phyloP scores from a whole-genome alignment of 2,113 vertebrate genomes.

The Petaurus breviceps region DNA sequence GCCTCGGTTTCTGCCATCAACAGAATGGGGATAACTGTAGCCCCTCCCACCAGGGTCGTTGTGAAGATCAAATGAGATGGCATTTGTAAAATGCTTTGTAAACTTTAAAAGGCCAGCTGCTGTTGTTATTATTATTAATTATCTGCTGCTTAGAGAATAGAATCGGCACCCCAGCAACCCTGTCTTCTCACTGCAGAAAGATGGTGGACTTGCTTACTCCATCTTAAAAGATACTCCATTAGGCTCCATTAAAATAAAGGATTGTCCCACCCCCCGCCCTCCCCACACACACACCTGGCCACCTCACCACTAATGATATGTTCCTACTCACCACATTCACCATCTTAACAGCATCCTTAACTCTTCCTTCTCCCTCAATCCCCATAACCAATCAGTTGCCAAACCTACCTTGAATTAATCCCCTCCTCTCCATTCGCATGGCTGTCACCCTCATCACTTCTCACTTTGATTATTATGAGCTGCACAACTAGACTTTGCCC shows the following conservation, averaged over 20 bases:
- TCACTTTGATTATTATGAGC: neutral
- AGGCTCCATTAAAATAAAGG: neutral
- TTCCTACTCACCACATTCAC: neutral
- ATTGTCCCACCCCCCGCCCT: no score
- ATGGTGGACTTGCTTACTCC: neutral
- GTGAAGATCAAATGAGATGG: neutral
- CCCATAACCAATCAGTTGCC: neutral
- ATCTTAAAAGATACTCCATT: neutral
- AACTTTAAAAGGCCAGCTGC: neutral
- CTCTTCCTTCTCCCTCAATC: neutral
- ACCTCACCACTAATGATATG: neutral
- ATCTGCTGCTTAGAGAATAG: neutral
- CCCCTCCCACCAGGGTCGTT: neutral
- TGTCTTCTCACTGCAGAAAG: neutral
- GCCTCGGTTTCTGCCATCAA: neutral
- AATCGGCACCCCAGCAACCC: neutral
- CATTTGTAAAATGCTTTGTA: neutral
- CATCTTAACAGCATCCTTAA: neutral
- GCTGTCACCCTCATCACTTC: neutral
- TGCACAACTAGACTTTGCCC: neutral
- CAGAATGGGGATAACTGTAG: neutral
- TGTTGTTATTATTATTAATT: neutral
- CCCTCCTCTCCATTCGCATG: neutral
- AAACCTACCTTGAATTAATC: neutral
- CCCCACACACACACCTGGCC: no score